A percentile compares a stretch with the other conserved stretches of the same genome.
Conservation (phyloP, 2,888 invertebrate species). For the Drosophila merina region DNA sequence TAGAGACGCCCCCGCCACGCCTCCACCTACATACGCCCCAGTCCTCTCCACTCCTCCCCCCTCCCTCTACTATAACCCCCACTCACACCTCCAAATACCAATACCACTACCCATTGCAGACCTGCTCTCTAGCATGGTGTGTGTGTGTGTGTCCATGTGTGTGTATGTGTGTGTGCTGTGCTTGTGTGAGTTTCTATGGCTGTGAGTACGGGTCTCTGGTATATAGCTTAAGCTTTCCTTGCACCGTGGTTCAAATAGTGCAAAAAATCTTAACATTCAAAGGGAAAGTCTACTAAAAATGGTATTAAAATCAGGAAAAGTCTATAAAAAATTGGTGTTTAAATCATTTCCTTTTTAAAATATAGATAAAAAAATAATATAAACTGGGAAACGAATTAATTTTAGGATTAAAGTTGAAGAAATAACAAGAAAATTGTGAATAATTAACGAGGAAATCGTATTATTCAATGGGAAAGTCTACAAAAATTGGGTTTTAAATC, state of each 20-base stretch:
- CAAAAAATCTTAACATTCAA: not conserved
- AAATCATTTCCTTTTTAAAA: not conserved
- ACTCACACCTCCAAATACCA: slow-evolving; percentile 37
- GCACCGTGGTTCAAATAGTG: slow-evolving; percentile 51
- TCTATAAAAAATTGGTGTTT: not conserved
- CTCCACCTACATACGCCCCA: slow-evolving; percentile 19
- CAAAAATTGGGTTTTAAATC: too few species aligned
- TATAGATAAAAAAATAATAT: not conserved
- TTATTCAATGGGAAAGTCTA: too few species aligned
- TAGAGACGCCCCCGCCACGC: slow-evolving; percentile 72
- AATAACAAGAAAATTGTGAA: too few species aligned
- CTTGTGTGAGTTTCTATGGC: slow-evolving; percentile 6
- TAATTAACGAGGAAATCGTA: too few species aligned
- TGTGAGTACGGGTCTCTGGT: slow-evolving; percentile 16
- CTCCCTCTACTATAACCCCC: slow-evolving; percentile 23
- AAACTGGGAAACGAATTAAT: too few species aligned
- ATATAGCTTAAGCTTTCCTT: slow-evolving; percentile 70
- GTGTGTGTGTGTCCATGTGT: slow-evolving; percentile 29
- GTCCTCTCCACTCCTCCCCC: slow-evolving; percentile 12
- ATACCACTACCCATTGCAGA: slow-evolving; percentile 49
- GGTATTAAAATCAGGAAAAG: too few species aligned
- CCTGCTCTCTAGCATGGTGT: slow-evolving; percentile 47
- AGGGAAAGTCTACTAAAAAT: slow-evolving; percentile 10
- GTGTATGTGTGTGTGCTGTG: slow-evolving; percentile 14
- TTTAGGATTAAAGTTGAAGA: too few species aligned